phyloP scores from a whole-genome alignment of 2,888 invertebrate genomes.

The Sialis fuliginosa region DNA sequence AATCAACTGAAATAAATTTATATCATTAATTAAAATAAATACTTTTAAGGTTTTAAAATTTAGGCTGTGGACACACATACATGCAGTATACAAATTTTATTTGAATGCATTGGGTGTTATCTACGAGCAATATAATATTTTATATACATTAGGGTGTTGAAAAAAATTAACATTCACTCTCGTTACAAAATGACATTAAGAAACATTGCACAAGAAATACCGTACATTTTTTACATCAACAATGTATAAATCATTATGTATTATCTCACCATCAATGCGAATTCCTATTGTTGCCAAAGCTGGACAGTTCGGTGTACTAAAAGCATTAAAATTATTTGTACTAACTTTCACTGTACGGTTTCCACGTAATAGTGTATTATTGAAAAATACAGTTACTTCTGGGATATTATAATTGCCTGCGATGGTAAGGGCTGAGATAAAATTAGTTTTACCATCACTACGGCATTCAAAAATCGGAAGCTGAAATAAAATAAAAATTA shows the following conservation, averaged over 20 bases:
- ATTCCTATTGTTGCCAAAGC: constrained; percentile 72
- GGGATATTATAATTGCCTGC: constrained; percentile 81
- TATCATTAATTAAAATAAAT: no score
- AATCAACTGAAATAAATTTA: constrained; percentile 1
- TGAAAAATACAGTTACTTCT: constrained; percentile 86
- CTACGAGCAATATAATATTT: no score
- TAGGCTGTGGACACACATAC: no score
- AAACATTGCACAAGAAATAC: no score
- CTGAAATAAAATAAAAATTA: constrained; percentile 23
- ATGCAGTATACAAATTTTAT: no score
- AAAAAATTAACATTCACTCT: no score
- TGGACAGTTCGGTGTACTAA: constrained; percentile 71
- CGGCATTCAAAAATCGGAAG: constrained; percentile 88
- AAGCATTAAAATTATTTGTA: constrained; percentile 56
- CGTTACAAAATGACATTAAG: no score
- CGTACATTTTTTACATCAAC: no score
- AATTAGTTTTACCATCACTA: constrained; percentile 87
- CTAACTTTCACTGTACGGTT: constrained; percentile 71
- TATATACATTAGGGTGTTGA: no score
- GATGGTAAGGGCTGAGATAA: constrained; percentile 73
- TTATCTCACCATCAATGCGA: constrained; percentile 41
- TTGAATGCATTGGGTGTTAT: no score
- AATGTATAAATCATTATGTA: no score
- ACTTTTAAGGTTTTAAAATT: no score
- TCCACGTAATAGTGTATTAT: constrained; percentile 73